Evolutionary conservation across 2,113 vertebrate genomes (phyloP), one percentile per base, ranked within the genome.

Genomic region (Syrmaticus mikado): DNA sequence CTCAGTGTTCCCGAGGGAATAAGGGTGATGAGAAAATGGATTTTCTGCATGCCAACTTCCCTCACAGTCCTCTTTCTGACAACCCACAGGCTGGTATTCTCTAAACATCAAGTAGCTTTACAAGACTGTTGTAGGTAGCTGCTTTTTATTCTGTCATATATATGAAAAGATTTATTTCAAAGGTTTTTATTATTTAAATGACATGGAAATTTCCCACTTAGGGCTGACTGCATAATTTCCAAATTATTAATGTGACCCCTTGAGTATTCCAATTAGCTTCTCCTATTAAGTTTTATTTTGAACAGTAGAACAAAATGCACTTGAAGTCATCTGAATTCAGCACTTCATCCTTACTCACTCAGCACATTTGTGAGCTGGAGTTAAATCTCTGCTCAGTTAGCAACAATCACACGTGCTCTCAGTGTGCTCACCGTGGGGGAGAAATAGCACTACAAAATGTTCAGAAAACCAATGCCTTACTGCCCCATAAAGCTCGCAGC

Each of bases 341-440:
- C 38, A 60, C 34, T 34, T 36, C 13, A 45, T 0, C 13, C 58
- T 48, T 36, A 71, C 30, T 22, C 52, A 43, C 17, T 8, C 45
- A 43, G 21, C 50, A 27, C 32, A 1, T 1, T 1, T 45, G 52
- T 21, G 21, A 88, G 60, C 36, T 38, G 38, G 38, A 81, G 64
- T 48, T 79, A 9, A 10, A 30, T 6, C 65, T 55, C 25, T 68
- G 82, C 52, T 60, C 36, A 52, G 28, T 24, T 30, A 81, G 34
- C 61, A 83, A 46, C 28, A 53, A 68, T 7, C 21, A 61, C 41
- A 72, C 0, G 0, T 17, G 24, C 65, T 36, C 61, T 48, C 7
- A 28, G 14, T 4, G 6, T 34, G 53, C 34, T 72, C 61, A 64
- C 53, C 14, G 10, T 3, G 6, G 36, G 13, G 68, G 30, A 19